Base-by-base conservation (phyloP, 2,113 vertebrate genomes). In the Gobiocypris rarus region DNA sequence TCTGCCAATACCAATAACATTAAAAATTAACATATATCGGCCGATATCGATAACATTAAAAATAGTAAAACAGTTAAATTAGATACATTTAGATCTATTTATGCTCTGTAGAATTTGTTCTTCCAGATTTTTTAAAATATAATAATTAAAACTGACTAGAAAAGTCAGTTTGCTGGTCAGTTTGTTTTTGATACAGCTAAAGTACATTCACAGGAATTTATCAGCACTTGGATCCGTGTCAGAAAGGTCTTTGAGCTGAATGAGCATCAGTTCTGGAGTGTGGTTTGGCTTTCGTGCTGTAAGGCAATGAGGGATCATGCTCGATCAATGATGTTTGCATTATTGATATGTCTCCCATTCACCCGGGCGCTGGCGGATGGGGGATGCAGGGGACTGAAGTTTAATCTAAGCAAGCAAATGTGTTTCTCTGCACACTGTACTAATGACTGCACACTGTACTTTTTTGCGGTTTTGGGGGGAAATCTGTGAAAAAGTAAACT, bases 271-370 rank as follows among this genome's bases (percentile, higher is more conserved):
- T 63, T 52, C 43, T 50, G 56, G 31, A 75, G 24, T 67, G 22
- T 17, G 80, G 45, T 9, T 78, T 22, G 3, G 9, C 61, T 86
- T 59, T 88, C 83, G 82, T 56, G 45, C 31, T 87, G 85, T 41
- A 84, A 86, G 84, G 89, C 86, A 78, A 87, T 87, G 88, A 79
- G 84, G 63, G 83, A 79, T 71, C 41, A 71, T 85, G 89, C 11
- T 82, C 73, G 82, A 92, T 91, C 90, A 79, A 89, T 92, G 17
- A 50, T 28, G 75, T 81, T 88, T 93, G 84, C 93, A 94, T 94
- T 93, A 94, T 94, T 93, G 92, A 95, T 93, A 91, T 15, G 79
- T 78, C 69, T 84, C 89, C 87, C 87, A 85, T 89, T 59, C 82
- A 69, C 43, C 14, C n/a, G 78, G 69, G 41, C 48, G 28, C 82